These are phyloP conservation scores for Rhagonycha lutea DNA, from an alignment of 2,888 invertebrate genomes.

Conservation along the genomic window DNA sequence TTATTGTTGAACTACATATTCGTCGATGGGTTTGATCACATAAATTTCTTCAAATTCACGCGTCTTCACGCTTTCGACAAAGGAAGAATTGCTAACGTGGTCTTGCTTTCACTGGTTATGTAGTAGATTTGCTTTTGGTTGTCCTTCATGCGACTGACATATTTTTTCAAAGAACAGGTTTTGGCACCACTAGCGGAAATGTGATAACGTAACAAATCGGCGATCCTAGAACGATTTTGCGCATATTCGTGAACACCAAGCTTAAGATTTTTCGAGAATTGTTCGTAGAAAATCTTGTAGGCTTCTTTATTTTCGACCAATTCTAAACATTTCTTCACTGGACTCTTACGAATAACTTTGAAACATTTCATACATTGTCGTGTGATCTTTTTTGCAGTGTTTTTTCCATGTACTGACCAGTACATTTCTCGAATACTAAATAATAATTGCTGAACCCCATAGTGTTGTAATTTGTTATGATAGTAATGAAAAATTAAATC, in stretches of 20 bases:
- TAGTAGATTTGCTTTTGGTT: conserved; percentile 98
- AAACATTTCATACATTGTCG: no score
- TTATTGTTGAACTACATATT: conserved; percentile 98
- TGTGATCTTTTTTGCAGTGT: no score
- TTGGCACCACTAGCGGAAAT: conserved; percentile 96
- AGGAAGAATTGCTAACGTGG: conserved; percentile 83
- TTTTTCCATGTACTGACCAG: no score
- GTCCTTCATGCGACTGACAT: conserved; percentile 97
- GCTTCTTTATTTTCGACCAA: conserved; percentile 96
- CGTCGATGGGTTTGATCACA: conserved; percentile 99
- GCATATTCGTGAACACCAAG: conserved; percentile 98
- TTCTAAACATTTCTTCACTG: conserved; percentile 98
- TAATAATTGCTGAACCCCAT: no score
- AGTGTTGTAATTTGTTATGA: no score
- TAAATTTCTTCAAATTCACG: conserved; percentile 97
- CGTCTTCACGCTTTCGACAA: conserved; percentile 96
- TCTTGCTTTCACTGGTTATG: conserved; percentile 95
- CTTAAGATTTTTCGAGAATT: conserved; percentile 96
- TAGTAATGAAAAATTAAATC: no score
- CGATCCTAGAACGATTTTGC: conserved; percentile 88
- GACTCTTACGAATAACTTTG: conserved; percentile 97
- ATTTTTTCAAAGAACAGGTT: conserved; percentile 90
- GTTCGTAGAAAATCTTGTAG: conserved; percentile 98
- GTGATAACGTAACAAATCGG: conserved; percentile 81
- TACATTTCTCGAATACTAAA: no score